Base-by-base conservation (phyloP, 1,140 invertebrate species). In the Vanessa atalanta region DNA sequence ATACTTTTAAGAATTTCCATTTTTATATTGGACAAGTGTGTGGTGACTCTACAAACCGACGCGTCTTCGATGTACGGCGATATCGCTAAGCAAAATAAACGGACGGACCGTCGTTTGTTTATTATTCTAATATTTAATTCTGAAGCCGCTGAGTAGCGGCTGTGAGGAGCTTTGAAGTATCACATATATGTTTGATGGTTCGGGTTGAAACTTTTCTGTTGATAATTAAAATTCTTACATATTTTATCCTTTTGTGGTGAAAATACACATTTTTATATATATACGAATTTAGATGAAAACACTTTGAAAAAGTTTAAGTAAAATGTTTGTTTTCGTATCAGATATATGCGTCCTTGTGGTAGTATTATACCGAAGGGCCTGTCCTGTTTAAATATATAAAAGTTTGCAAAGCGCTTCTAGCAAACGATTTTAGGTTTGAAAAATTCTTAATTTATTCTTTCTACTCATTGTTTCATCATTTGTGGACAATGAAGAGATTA, bases 61-160 rank as follows among this genome's bases (percentile, higher is more conserved):
- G 76, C 83, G 81, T 88, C 84, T 87, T 83, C 83, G 81, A 72
- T 73, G 50, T 50, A 70, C 76, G 60, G 75, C 84, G 85, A 88
- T 88, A 88, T 86, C 79, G 79, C 82, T 75, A 82, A 88, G 78
- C 74, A 83, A 88, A 90, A 89, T 88, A 90, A 90, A 90, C 88
- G 63, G 20, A 55, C 37, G 71, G 77, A 73, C 77, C 74, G 86
- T 86, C 84, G 66, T 76, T 73, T 84, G 88, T 90, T 90, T 90
- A 83, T 90, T 90, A 78, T 86, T 84, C 63, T 81, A 79, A 89
- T 88, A 88, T 90, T 89, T 88, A 89, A 88, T 87, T 89, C 86
- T 83, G 79, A 87, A 88, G 79, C 65, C 78, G 82, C 80, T 84
- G 82, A 87, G 81, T 82, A 75, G 79, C 76, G 75, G 79, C 67